phyloP scores from a whole-genome alignment of 2,113 vertebrate genomes.

The Apaloderma vittatum region DNA sequence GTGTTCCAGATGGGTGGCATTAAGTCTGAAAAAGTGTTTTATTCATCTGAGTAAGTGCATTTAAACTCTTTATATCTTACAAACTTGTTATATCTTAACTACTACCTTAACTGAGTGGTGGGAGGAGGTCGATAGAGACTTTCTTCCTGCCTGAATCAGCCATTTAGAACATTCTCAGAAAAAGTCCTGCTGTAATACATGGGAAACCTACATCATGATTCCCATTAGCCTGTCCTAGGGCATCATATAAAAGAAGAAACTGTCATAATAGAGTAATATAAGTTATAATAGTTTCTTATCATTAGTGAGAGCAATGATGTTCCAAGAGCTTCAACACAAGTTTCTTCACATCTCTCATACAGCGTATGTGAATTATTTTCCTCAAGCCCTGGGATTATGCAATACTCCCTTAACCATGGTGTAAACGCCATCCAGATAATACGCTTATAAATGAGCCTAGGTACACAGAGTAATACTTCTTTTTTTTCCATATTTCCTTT shows the following conservation, averaged over 20 bases:
- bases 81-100: neutral
- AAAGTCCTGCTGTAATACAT: neutral
- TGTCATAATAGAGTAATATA: neutral
- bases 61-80: neutral
- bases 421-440: neutral
- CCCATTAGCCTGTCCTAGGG: neutral
- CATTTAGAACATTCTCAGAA: neutral
- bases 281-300: neutral
- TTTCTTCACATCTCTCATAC: neutral
- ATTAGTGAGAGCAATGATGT: neutral
- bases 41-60: neutral
- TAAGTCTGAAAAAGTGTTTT: neutral
- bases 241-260: neutral
- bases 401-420: neutral
- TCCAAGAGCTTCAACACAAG: neutral
- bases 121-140: neutral
- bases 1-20: neutral
- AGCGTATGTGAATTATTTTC: accelerated
- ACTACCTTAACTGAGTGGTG: neutral
- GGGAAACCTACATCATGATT: neutral
- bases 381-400: neutral
- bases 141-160: neutral
- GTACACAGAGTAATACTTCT: neutral
- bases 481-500: neutral
- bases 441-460: neutral